Base-by-base conservation (phyloP, 2,888 invertebrate genomes). In the Chaetoderma sp. region DNA sequence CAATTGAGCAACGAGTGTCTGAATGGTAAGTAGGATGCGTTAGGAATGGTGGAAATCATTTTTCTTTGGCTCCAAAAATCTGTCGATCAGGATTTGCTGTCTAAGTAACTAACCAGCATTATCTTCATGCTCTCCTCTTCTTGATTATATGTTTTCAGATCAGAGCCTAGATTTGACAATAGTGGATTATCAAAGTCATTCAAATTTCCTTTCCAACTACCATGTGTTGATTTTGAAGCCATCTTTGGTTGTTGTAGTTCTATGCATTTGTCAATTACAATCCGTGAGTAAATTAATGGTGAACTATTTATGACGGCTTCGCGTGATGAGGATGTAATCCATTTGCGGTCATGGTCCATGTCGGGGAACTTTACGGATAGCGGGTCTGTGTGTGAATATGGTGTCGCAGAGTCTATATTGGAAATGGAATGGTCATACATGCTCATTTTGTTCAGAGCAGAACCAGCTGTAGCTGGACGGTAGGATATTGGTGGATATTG, bases 271-370 rank as follows among this genome's bases (percentile, higher is more conserved):
- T 80, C 78, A 50, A 73, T 75, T 67, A 82, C 71, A 50, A 81
- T 77, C 25, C 70, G 69, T 4, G 84, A 75, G 59, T 82, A 84
- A 81, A 84, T 84, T 54, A 83, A 68, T 83, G 84, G 84, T 0
- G 84, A 83, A 16, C 82, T 82, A 55, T 75, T 64, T n/a, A n/a
- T n/a, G 59, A 67, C 77, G 23, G 73, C 65, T 54, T 77, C 79
- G 25, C 70, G 58, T 39, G 75, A 73, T 13, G 82, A 73, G 0
- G 79, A 74, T 8, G 76, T 67, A n/a, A 76, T 39, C 21, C 67
- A 70, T n/a, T 16, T 75, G 67, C 6, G 67, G 63, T 39, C 64
- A 62, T 16, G 66, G 63, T 23, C 44, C 50, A 13, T 25, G 39
- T 21, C 39, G 30, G 3, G 60, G 23, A 69, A 67, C 55, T 68